These are phyloP conservation scores for Ranitomeya imitator DNA, from an alignment of 2,113 vertebrate species.

Conservation along the genomic window DNA sequence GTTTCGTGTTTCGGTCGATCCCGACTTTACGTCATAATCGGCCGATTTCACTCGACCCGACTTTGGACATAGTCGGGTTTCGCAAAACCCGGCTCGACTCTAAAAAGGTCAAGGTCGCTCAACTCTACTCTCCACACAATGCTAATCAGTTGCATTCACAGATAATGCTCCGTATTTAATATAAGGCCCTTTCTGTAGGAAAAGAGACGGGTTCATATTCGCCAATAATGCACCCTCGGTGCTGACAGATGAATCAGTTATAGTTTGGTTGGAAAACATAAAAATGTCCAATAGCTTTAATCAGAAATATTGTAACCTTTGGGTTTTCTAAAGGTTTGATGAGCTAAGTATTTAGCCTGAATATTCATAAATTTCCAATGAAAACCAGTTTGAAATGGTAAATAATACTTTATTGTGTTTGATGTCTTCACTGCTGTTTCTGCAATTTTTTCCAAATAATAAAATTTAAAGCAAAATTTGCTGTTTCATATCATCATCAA, in stretches of 20 bases:
- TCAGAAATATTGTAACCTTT: background rate
- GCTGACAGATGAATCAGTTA: background rate
- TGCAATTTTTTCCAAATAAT: background rate
- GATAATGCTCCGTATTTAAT: background rate
- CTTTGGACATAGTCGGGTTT: too few species aligned
- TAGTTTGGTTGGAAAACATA: background rate
- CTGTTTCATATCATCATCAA: background rate
- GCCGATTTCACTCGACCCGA: too few species aligned
- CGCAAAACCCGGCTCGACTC: too few species aligned
- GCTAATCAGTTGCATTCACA: background rate
- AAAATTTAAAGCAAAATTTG: background rate
- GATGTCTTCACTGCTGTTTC: background rate
- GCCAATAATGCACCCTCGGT: background rate
- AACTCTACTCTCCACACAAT: background rate
- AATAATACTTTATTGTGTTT: background rate
- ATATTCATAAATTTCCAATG: background rate
- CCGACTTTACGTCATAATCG: too few species aligned
- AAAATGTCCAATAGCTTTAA: background rate
- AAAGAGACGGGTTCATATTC: background rate
- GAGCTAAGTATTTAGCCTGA: background rate
- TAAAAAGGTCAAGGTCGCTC: too few species aligned
- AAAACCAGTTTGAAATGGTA: background rate
- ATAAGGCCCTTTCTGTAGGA: background rate
- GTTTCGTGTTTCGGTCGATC: too few species aligned
- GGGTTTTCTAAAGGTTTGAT: background rate